These are phyloP conservation scores for Eudyptes chrysolophus DNA, from an alignment of 2,113 vertebrate genomes.

Conservation along the genomic window DNA sequence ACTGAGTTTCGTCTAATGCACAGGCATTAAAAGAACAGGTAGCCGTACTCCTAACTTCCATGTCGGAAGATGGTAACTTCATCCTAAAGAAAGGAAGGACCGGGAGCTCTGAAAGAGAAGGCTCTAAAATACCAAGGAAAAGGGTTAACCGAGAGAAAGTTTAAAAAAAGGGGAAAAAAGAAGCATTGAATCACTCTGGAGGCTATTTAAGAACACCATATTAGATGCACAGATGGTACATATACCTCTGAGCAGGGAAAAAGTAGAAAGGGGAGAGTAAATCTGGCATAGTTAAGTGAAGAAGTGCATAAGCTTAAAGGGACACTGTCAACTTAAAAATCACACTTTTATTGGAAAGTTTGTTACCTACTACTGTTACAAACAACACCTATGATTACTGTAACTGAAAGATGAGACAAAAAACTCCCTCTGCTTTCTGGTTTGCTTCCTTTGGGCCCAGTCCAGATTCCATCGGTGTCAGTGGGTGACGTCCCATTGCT, in stretches of 20 bases:
- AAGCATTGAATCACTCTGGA: constrained; percentile 39
- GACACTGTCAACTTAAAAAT: constrained; percentile 68
- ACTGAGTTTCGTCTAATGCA: neutral
- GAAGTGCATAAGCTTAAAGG: constrained; percentile 78
- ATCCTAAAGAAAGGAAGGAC: neutral
- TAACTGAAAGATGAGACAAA: constrained; percentile 4
- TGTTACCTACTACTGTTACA: constrained; percentile 60
- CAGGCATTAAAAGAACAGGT: neutral
- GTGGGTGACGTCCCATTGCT: neutral
- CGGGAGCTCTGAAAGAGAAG: neutral
- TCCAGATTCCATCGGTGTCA: neutral
- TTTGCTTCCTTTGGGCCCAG: constrained; percentile 9
- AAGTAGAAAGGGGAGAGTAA: constrained; percentile 74
- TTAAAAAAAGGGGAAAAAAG: neutral
- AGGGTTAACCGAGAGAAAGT: constrained; percentile 37
- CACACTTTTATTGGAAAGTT: constrained; percentile 57
- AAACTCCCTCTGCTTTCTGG: neutral
- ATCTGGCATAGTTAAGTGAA: constrained; percentile 77
- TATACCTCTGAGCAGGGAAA: constrained; percentile 70
- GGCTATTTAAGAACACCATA: constrained; percentile 65
- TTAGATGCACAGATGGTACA: constrained; percentile 75
- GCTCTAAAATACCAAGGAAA: constrained; percentile 19
- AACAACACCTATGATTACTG: constrained; percentile 58
- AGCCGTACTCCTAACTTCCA: neutral
- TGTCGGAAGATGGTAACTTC: neutral